phyloP scores from a whole-genome alignment of 2,113 vertebrate species.

The Dasyornis broadbenti region DNA sequence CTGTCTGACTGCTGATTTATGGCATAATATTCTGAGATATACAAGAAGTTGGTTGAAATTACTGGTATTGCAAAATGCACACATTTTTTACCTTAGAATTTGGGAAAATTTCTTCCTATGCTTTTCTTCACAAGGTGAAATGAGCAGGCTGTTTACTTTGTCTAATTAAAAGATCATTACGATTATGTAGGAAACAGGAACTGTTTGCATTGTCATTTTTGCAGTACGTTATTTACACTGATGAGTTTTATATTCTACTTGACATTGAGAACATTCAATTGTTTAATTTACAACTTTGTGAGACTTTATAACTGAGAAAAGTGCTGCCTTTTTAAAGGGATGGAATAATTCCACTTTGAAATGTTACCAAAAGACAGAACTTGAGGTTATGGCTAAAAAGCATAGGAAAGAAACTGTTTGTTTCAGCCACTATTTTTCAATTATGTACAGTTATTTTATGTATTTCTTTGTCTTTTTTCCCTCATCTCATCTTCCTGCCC shows the following conservation, averaged over 20 bases:
- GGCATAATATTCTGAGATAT: background rate
- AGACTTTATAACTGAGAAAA: background rate
- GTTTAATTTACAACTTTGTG: background rate
- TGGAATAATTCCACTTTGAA: background rate
- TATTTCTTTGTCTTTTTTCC: background rate
- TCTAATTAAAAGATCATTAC: conserved; percentile 45
- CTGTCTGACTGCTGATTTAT: background rate
- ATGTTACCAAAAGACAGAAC: background rate
- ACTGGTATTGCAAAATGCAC: background rate
- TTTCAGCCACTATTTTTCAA: background rate
- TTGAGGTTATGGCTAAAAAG: background rate
- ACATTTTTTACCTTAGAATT: background rate
- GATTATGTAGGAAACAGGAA: background rate
- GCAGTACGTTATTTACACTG: background rate
- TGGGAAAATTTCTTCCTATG: background rate
- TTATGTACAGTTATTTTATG: background rate
- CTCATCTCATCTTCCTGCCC: background rate
- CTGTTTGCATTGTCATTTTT: conserved; percentile 6
- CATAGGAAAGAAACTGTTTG: background rate
- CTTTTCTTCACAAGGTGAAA: background rate
- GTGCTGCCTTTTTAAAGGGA: background rate
- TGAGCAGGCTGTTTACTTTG: background rate
- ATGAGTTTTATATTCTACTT: background rate
- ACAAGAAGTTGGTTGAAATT: background rate
- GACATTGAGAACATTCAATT: conserved; percentile 2